These are phyloP conservation scores for Etheostoma nigrum DNA, from an alignment of 2,797 vertebrate species.

Conservation along the genomic window DNA sequence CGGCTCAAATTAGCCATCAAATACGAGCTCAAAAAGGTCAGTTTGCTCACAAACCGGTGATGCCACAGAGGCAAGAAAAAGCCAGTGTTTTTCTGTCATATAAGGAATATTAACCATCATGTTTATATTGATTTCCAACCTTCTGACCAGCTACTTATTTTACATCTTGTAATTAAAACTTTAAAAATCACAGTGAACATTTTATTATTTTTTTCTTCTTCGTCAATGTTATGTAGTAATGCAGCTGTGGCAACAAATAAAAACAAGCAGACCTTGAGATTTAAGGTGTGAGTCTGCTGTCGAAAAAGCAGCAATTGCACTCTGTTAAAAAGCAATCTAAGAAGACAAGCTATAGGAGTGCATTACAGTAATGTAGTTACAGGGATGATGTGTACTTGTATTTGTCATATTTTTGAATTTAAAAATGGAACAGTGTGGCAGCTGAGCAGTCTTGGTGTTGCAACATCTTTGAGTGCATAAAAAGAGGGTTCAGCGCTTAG, in stretches of 20 bases:
- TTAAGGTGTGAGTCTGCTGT: not conserved
- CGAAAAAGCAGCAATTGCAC: not conserved
- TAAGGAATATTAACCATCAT: not conserved
- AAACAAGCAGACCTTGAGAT: not conserved
- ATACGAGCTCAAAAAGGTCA: constrained; percentile 98
- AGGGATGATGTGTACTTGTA: no score
- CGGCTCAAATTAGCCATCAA: constrained; percentile 98
- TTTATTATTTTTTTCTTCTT: not conserved
- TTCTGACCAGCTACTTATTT: not conserved
- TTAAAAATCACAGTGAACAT: not conserved
- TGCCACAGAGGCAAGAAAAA: not conserved
- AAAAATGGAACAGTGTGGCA: no score
- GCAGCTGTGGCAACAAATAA: not conserved
- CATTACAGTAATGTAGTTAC: no score
- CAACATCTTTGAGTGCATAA: no score
- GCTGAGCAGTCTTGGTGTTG: no score
- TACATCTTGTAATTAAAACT: not conserved
- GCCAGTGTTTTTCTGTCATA: not conserved
- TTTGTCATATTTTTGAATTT: no score
- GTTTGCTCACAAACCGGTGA: constrained; percentile 27
- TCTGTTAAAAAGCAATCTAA: not conserved
- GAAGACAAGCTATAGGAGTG: not conserved
- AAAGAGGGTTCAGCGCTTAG: no score
- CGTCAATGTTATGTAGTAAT: no score
- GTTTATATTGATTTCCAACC: not conserved